phyloP scores from a whole-genome alignment of 2,113 vertebrate species.

The Chitala chitala region DNA sequence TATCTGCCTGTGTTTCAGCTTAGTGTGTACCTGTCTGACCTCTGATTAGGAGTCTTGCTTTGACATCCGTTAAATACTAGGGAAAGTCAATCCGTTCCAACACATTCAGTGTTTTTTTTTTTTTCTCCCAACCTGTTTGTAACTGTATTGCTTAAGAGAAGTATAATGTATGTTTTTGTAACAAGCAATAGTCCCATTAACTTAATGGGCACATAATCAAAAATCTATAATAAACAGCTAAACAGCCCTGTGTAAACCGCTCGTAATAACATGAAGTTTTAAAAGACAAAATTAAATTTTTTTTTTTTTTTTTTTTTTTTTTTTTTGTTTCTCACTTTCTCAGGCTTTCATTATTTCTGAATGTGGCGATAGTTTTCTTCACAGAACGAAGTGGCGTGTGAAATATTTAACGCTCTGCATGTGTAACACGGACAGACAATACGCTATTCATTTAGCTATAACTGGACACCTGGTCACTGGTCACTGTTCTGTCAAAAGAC shows the following conservation, averaged over 20 bases:
- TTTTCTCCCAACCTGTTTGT: not conserved
- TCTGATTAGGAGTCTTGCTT: not conserved
- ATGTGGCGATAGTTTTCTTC: conserved; percentile 34
- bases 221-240: too few species aligned
- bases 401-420: conserved; percentile 76
- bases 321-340: conserved; percentile 25
- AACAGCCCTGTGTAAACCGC: too few species aligned
- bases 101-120: not conserved
- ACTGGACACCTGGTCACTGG: conserved; percentile 83
- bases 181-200: too few species aligned
- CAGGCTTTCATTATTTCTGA: conserved; percentile 39
- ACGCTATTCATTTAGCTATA: conserved; percentile 80
- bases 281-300: conserved; percentile 20
- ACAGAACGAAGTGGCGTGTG: conserved; percentile 50
- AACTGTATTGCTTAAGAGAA: conserved; percentile 1
- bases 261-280: conserved; percentile 33
- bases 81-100: not conserved
- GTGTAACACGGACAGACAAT: conserved; percentile 77
- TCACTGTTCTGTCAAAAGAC: conserved; percentile 84
- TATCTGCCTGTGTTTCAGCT: not conserved
- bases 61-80: conserved; percentile 13
- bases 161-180: too few species aligned
- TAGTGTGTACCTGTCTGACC: not conserved
- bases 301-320: conserved; percentile 31
- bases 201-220: too few species aligned